A percentile compares a stretch with the other conserved stretches of the same genome.
phyloP scores from a whole-genome alignment of 2,797 vertebrate genomes.

The Parauchenoglanis ngamensis region DNA sequence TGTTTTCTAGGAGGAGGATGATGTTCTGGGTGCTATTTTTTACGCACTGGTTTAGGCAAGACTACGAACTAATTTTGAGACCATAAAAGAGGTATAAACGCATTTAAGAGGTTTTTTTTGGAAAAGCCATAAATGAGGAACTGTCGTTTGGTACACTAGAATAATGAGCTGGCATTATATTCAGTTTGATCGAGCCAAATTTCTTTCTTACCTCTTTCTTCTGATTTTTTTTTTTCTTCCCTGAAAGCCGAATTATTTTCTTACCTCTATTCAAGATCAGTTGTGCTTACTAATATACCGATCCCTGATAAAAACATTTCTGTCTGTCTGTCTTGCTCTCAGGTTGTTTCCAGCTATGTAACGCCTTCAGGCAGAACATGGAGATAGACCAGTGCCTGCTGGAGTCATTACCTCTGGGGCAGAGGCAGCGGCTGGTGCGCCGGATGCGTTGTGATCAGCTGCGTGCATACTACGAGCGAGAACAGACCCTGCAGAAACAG shows the following conservation, averaged over 20 bases:
- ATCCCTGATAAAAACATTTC: background rate
- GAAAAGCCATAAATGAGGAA: background rate
- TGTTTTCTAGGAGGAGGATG: background rate
- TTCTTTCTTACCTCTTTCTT: background rate
- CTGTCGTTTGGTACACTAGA: background rate
- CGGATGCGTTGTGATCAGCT: conserved; percentile 95
- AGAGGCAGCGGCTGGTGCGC: conserved; percentile 90
- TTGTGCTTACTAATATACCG: background rate
- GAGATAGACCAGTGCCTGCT: conserved; percentile 99
- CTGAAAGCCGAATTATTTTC: background rate
- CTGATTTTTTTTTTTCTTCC: background rate
- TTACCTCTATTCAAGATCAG: background rate
- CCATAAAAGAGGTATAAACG: background rate
- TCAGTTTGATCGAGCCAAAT: background rate
- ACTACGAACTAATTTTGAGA: background rate
- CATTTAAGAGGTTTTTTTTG: background rate
- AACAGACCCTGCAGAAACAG: conserved; percentile 83
- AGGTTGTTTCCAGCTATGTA: conserved; percentile 99
- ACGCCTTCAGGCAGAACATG: conserved; percentile 96
- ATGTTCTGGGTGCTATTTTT: no score
- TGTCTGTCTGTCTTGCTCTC: conserved; percentile 28
- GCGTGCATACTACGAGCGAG: conserved; percentile 89
- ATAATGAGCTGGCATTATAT: background rate
- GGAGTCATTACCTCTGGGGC: conserved; percentile 93
- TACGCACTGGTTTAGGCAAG: background rate